A percentile compares a stretch with the other conserved stretches of the same genome.
Evolutionary conservation across 2,797 vertebrate species (phyloP).

Genomic region (Lacerta viridis): DNA sequence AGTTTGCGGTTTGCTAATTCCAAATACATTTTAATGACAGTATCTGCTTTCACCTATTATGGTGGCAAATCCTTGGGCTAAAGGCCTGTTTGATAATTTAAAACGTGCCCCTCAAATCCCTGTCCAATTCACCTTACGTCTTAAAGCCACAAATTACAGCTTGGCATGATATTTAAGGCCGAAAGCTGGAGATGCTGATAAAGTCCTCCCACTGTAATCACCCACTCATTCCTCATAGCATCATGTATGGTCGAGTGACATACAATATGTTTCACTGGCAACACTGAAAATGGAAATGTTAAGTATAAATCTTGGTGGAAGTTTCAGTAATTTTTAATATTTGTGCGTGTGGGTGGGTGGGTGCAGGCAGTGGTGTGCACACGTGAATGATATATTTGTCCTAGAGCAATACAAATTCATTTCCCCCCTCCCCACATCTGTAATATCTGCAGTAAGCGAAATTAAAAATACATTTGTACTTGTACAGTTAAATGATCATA

Average conservation of each 20-base stretch:
- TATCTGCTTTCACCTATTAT: constrained; percentile 33
- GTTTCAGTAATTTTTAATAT: constrained; percentile 89
- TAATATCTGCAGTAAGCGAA: constrained; percentile 89
- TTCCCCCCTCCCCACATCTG: constrained; percentile 79
- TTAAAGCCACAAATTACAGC: constrained; percentile 36
- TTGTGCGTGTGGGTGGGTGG: constrained; percentile 79
- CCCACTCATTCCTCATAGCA: constrained; percentile 72
- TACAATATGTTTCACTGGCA: constrained; percentile 75
- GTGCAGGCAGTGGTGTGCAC: constrained; percentile 70
- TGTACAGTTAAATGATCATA: constrained; percentile 91
- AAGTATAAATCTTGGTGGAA: constrained; percentile 87
- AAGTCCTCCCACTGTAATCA: constrained; percentile 64
- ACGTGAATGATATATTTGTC: constrained; percentile 88
- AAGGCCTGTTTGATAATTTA: constrained; percentile 32
- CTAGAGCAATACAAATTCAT: constrained; percentile 88
- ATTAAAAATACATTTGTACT: constrained; percentile 91
- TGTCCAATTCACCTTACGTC: constrained; percentile 48
- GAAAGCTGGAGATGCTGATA: constrained; percentile 62
- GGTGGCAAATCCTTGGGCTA: constrained; percentile 42
- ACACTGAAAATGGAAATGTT: constrained; percentile 83
- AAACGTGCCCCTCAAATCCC: constrained; percentile 39
- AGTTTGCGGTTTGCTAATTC: background rate
- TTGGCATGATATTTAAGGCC: constrained; percentile 50
- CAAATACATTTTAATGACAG: constrained; percentile 19
- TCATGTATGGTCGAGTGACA: constrained; percentile 73